A percentile compares a stretch with the other conserved stretches of the same genome.
Conservation (phyloP, 1,140 invertebrate genomes). For the Bathynomus jamesi region DNA sequence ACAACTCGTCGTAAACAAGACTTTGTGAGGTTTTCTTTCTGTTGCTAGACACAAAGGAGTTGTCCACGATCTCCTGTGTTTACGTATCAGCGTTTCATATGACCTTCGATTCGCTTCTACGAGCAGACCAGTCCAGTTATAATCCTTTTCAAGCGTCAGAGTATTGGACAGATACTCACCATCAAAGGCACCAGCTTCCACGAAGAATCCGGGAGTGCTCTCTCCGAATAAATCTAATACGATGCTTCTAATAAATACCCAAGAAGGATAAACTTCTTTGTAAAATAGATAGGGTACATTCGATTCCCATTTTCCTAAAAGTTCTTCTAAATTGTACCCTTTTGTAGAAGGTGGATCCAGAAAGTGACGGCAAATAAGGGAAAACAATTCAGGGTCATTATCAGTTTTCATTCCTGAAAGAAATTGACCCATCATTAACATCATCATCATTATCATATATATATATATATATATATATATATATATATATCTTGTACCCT, state of each 20-base stretch:
- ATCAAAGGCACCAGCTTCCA: constrained; percentile 10
- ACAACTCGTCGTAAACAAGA: not conserved
- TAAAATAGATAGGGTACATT: not conserved
- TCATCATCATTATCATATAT: no score
- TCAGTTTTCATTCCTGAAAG: no score
- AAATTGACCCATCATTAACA: no score
- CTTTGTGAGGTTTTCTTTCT: not conserved
- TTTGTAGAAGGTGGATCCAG: not conserved
- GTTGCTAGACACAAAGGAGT: not conserved
- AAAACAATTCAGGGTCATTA: not conserved
- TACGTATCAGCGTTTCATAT: not conserved
- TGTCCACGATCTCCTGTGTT: constrained; percentile 6
- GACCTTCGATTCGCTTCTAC: constrained; percentile 1
- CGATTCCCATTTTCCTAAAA: not conserved
- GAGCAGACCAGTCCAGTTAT: constrained; percentile 1
- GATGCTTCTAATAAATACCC: constrained; percentile 3
- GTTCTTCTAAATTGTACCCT: not conserved
- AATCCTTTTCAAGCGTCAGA: not conserved
- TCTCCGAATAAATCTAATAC: not conserved
- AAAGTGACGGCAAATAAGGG: not conserved
- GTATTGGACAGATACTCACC: constrained; percentile 12
- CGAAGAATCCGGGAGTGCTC: constrained; percentile 2
- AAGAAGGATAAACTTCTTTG: not conserved
- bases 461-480: no score
- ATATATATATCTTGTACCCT: no score